Percentiles rank a stretch among this genome's conserved stretches.
These are phyloP conservation scores for Aphis craccivora DNA, from an alignment of 1,140 invertebrate genomes.

Conservation along the genomic window DNA sequence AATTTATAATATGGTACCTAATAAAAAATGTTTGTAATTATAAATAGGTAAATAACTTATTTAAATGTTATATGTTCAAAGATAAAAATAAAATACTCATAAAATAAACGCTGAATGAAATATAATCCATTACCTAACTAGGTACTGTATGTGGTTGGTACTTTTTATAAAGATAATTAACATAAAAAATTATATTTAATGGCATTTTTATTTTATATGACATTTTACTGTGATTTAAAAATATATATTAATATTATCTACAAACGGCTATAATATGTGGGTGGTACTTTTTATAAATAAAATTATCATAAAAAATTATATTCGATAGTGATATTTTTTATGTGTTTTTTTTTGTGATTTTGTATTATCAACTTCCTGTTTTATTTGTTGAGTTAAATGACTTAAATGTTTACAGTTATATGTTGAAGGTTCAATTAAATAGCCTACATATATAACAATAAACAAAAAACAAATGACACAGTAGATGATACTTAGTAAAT, in stretches of 20 bases:
- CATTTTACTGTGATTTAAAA: no score
- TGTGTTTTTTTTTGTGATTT: not conserved
- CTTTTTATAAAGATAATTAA: no score
- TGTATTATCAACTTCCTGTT: slow-evolving; percentile 22
- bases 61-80: not conserved
- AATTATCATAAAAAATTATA: not conserved
- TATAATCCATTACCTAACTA: not conserved
- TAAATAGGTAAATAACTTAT: not conserved
- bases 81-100: not conserved
- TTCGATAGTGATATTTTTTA: not conserved
- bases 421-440: not conserved
- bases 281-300: not conserved
- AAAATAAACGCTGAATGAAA: not conserved
- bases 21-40: not conserved
- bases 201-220: no score
- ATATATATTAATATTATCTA: not conserved
- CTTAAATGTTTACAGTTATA: slow-evolving; percentile 40
- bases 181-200: no score
- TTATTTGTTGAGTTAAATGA: not conserved
- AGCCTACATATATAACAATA: slow-evolving; percentile 6
- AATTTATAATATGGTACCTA: not conserved
- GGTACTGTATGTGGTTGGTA: no score
- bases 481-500: not conserved
- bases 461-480: slow-evolving; percentile 27
- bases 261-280: not conserved